A percentile compares a stretch with the other conserved stretches of the same genome.
These are phyloP conservation scores for Iguana delicatissima DNA, from an alignment of 2,797 vertebrate genomes.

Conservation along the genomic window DNA sequence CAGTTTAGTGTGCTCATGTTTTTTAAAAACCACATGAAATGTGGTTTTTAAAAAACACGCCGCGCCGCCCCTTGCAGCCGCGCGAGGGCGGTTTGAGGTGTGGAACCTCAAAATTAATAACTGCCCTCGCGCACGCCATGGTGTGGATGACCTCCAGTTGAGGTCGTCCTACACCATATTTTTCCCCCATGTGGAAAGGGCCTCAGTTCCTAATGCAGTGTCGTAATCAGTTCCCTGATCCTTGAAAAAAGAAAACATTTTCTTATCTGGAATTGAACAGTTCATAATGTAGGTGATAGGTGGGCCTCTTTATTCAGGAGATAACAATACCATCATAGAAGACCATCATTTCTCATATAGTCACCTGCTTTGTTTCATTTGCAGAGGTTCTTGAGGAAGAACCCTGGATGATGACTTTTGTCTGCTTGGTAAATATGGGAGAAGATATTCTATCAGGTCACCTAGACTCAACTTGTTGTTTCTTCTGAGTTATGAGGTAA, in stretches of 20 bases:
- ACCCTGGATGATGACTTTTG: background rate
- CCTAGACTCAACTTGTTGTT: background rate
- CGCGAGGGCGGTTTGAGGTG: no score
- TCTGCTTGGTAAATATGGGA: background rate
- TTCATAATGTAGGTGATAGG: background rate
- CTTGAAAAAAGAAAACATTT: background rate
- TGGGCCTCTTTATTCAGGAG: background rate
- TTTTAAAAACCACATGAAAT: no score
- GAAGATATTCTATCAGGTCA: background rate
- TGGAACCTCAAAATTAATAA: no score
- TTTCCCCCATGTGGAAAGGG: no score
- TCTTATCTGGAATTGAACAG: background rate
- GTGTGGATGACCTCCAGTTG: no score
- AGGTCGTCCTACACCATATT: no score
- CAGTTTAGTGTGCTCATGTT: no score
- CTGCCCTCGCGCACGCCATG: no score
- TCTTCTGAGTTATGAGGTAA: slow-evolving; percentile 57
- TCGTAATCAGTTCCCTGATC: background rate
- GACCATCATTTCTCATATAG: background rate
- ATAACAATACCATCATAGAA: background rate
- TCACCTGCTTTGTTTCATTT: background rate
- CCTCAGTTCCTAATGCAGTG: background rate
- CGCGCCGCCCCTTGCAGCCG: no score
- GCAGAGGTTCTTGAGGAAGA: background rate
- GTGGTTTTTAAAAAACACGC: no score